These are phyloP conservation scores for Spilogale gracilis DNA, from an alignment of 2,113 vertebrate species.

Conservation along the genomic window DNA sequence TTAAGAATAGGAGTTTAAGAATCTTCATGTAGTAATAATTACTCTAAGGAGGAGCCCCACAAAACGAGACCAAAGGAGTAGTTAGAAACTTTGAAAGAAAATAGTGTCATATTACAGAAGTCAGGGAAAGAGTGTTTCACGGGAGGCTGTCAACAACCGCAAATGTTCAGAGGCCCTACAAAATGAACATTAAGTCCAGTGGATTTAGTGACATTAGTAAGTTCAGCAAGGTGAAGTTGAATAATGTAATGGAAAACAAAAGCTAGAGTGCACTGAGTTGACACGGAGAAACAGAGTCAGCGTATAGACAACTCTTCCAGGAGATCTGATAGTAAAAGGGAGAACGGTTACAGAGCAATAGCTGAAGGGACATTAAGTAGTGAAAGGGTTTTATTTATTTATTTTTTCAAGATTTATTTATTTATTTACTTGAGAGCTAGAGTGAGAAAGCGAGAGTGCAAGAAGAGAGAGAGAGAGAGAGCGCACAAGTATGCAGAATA, in stretches of 20 bases:
- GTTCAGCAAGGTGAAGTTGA: neutral
- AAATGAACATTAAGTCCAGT: neutral
- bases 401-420: no score
- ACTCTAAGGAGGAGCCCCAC: neutral
- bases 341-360: neutral
- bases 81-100: constrained; percentile 30
- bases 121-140: neutral
- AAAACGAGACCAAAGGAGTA: neutral
- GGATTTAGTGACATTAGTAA: neutral
- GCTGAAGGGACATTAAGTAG: neutral
- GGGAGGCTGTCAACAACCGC: neutral
- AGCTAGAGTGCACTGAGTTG: neutral
- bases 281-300: neutral
- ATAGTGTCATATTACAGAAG: neutral
- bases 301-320: neutral
- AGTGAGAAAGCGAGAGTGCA: no score
- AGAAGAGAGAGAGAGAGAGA: no score
- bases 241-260: neutral
- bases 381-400: neutral
- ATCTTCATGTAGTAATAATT: neutral
- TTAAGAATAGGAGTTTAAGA: neutral
- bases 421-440: no score
- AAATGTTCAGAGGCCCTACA: neutral
- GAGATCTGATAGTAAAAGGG: neutral
- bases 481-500: no score